Base-by-base conservation (phyloP, 2,113 vertebrate species). In the Romanogobio albipinnatus region DNA sequence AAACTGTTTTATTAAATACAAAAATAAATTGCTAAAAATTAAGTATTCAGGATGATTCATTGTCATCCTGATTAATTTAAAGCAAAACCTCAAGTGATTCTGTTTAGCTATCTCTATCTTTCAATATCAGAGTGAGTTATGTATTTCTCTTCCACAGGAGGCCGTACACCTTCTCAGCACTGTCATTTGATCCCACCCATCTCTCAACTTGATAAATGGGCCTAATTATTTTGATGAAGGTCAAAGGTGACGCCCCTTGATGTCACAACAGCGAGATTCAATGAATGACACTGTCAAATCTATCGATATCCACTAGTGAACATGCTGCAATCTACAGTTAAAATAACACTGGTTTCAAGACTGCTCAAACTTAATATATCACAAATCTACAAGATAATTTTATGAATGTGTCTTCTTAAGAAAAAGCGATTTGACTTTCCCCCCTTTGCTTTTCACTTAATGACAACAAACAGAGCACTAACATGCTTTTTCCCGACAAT, bases 211-310 rank as follows among this genome's bases (percentile, higher is more conserved):
- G 92, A 94, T 91, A 91, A 93, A 94, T 93, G 88, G 80, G 79
- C 17, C 86, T 91, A 94, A 94, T 95, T 94, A 93, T 89, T 86
- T 88, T 93, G 92, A 94, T 94, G 89, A 93, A 93, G 92, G 93
- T 93, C 91, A 94, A 92, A 90, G 92, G 93, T 94, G 92, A 92
- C 92, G 92, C 90, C 90, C 90, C 92, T 91, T 91, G 89, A 91
- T 92, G 89, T 92, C 91, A 90, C 88, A 92, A 92, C 91, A 93
- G 93, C 90, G 90, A 90, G 89, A 85, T 87, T 33, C 82, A 89
- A 90, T 90, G 89, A 85, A 84, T 92, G 91, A 91, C 88, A 90
- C 89, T n/a, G 87, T 86, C 87, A 93, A 91, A 94, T 93, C 90
- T 91, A 86, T 85, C 91, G 92, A 90, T 91, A 91, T 90, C 26